phyloP scores from a whole-genome alignment of 1,140 invertebrate species.

The Heliconius hermathena region DNA sequence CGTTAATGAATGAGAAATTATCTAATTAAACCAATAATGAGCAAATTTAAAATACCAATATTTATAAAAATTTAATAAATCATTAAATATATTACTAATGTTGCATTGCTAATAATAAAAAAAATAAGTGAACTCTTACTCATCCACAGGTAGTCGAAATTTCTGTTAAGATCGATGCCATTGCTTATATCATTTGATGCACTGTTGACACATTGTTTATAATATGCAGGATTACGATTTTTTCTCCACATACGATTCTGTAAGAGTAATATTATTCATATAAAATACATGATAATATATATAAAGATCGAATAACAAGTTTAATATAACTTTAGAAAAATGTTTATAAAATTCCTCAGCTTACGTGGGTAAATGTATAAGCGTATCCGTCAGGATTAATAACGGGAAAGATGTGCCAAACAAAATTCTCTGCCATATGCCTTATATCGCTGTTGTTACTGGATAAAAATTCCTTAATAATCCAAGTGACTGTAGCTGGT shows the following conservation, averaged over 20 bases:
- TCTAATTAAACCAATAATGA: no score
- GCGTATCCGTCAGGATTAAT: constrained; percentile 91
- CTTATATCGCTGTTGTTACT: constrained; percentile 78
- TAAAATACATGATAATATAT: no score
- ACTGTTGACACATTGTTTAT: constrained; percentile 34
- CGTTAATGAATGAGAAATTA: no score
- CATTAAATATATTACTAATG: no score
- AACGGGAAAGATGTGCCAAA: constrained; percentile 87
- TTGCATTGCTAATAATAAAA: no score
- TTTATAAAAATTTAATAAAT: no score
- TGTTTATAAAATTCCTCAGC: constrained; percentile 21
- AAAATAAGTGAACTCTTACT: constrained; percentile 55
- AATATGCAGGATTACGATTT: constrained; percentile 76
- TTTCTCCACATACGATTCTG: constrained; percentile 86
- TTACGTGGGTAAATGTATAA: constrained; percentile 80
- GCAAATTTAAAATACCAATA: no score
- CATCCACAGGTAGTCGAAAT: constrained; percentile 86
- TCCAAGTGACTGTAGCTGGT: constrained; percentile 87
- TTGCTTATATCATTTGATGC: constrained; percentile 62
- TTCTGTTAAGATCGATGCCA: constrained; percentile 86
- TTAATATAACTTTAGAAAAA: no score
- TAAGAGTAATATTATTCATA: not conserved
- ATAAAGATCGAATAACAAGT: no score
- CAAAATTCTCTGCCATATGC: constrained; percentile 82
- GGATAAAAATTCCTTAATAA: constrained; percentile 85